These are phyloP conservation scores for Pteropus alecto DNA, from an alignment of 2,113 vertebrate genomes.

Conservation along the genomic window DNA sequence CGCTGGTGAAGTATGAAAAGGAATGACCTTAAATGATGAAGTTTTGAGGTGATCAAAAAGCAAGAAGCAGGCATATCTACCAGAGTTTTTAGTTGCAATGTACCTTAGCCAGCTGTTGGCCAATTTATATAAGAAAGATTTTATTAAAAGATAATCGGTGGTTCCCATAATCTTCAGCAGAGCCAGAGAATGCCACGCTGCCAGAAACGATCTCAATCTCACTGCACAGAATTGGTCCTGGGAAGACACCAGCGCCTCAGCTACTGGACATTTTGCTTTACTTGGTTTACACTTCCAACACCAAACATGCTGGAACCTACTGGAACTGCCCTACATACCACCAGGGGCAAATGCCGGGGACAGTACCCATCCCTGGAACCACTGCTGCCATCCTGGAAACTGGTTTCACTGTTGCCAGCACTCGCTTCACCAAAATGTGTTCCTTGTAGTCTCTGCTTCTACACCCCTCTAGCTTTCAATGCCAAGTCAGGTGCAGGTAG, in stretches of 20 bases:
- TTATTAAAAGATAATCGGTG: not conserved
- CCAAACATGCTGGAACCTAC: not conserved
- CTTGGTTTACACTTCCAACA: not conserved
- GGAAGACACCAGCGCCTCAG: not conserved
- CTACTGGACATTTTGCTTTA: not conserved
- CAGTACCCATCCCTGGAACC: not conserved
- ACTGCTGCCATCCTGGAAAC: not conserved
- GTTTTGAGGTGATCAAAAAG: not conserved
- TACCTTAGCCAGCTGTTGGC: not conserved
- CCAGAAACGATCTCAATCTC: not conserved
- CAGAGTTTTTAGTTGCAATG: not conserved
- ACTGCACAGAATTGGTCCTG: not conserved
- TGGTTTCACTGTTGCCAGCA: not conserved
- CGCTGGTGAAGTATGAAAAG: not conserved
- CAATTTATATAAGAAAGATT: not conserved
- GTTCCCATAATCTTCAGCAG: not conserved
- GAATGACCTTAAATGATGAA: not conserved
- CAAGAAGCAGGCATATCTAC: not conserved
- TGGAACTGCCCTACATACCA: not conserved
- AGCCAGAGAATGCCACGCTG: not conserved
- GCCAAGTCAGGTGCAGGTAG: not conserved
- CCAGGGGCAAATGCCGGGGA: not conserved
- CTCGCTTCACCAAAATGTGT: not conserved
- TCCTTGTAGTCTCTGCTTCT: not conserved
- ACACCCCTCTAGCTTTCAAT: not conserved